Conservation (phyloP, 2,113 vertebrate genomes). For the Phalacrocorax brasilianus region DNA sequence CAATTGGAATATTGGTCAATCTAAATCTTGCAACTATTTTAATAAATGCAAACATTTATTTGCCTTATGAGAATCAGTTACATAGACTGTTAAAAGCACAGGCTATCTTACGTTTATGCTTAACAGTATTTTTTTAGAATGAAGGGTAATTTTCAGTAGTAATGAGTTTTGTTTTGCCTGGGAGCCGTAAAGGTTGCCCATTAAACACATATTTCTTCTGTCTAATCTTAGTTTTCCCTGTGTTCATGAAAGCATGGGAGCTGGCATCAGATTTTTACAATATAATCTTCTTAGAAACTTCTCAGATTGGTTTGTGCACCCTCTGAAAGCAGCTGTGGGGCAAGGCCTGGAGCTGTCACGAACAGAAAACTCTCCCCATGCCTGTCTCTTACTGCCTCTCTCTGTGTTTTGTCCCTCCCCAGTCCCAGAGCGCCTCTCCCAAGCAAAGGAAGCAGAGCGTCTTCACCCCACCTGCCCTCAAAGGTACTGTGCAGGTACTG, state of each 20-base stretch:
- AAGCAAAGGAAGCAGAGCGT: conserved; percentile 91
- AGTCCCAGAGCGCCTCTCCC: conserved; percentile 78
- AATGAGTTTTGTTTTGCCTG: neutral
- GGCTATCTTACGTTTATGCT: neutral
- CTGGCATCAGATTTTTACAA: neutral
- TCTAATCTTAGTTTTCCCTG: neutral
- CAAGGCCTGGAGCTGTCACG: neutral
- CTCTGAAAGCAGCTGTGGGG: neutral
- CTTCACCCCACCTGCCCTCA: conserved; percentile 83
- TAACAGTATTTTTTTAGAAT: neutral
- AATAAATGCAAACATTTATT: neutral
- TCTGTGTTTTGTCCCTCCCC: conserved; percentile 5
- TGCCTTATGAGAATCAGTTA: neutral
- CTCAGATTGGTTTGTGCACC: no score
- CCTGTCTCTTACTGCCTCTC: neutral
- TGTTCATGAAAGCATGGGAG: neutral
- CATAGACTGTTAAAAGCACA: neutral
- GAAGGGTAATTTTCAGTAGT: neutral
- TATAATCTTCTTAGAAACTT: neutral
- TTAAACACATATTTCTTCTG: neutral
- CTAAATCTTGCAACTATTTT: neutral
- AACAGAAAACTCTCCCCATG: fast-evolving
- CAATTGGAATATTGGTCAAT: neutral
- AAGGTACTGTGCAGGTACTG: conserved; percentile 83
- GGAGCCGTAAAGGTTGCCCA: neutral